A percentile compares a stretch with the other conserved stretches of the same genome.
Evolutionary conservation across 2,797 vertebrate species (phyloP).

Genomic region (Yasuhikotakia modesta): DNA sequence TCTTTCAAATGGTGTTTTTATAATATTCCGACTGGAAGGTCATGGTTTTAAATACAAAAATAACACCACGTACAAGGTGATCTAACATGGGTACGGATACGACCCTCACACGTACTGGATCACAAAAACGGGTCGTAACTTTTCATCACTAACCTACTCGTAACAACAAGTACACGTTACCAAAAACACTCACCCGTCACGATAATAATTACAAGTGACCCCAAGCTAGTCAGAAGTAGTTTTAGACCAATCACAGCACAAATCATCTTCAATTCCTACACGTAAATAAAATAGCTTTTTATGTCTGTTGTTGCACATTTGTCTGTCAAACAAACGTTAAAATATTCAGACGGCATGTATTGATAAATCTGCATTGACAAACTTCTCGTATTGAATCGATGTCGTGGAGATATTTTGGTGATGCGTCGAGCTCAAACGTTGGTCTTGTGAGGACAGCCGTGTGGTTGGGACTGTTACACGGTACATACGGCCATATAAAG

Average conservation of each 20-base stretch:
- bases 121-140: slow-evolving; percentile 73
- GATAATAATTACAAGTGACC: slow-evolving; percentile 76
- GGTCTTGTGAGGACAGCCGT: slow-evolving; percentile 18
- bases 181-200: slow-evolving; percentile 71
- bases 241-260: slow-evolving; percentile 81
- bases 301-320: slow-evolving; percentile 74
- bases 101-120: slow-evolving; percentile 68
- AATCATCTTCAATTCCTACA: slow-evolving; percentile 83
- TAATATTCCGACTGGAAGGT: slow-evolving; percentile 48
- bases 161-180: slow-evolving; percentile 70
- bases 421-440: slow-evolving; percentile 22
- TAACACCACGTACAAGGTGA: slow-evolving; percentile 75
- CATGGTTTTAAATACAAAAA: slow-evolving; percentile 75
- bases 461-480: slow-evolving; percentile 39
- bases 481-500: slow-evolving; percentile 26
- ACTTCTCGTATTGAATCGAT: slow-evolving; percentile 57
- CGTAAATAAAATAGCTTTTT: slow-evolving; percentile 84
- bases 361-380: slow-evolving; percentile 67
- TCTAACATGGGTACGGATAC: slow-evolving; percentile 73
- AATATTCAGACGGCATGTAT: slow-evolving; percentile 74
- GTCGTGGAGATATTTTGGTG: slow-evolving; percentile 61
- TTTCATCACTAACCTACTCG: slow-evolving; percentile 75
- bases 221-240: slow-evolving; percentile 77
- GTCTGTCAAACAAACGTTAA: slow-evolving; percentile 72
- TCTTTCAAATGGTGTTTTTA: slow-evolving; percentile 37